Evolutionary conservation across 2,888 invertebrate species (phyloP), one percentile per base, ranked within the genome.

Genomic region (Nemurella pictetii): DNA sequence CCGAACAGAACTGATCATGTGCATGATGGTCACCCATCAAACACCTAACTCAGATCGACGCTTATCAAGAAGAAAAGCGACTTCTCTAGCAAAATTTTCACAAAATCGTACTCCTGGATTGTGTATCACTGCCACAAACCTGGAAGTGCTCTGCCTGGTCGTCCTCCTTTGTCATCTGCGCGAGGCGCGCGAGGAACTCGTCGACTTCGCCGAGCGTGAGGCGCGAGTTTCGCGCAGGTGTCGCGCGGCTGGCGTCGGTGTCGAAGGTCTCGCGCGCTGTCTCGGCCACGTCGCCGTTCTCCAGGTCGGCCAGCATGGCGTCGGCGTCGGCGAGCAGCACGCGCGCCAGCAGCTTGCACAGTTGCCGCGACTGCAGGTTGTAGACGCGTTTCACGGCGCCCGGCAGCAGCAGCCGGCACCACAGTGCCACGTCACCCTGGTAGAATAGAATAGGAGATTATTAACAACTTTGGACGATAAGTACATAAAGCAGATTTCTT

Each of bases 341-440:
- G 89, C 94, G 93, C 80, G 97, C 95, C 89, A 97, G 98, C 78
- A 98, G 90, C 90, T 98, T 98, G 0, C 97, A 92, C 84, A 99
- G 91, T 89, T 98, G 97, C 89, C 97, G 98, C 89, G 95, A 97
- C 91, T 97, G 97, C 82, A 99, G 91, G 91, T 98, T 98, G 89
- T 98, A 99, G 36, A 98, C 94, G 86, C 96, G 92, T 89, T 97
- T 97, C 20, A 94, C 93, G 30, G 95, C 95, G 80, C 94, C 95
- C 0, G 98, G 98, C 83, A 98, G 91, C 28, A 98, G 90, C 87
- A 98, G 90, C 88, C 95, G 95, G 89, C 97, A 94, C 96, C 97
- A 95, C 77, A 97, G 91, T 78, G 93, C 91, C 32, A 96, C 89
- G 90, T 98, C 95, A 0, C 98, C 96, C 55, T 55, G 55, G 1